A percentile compares a stretch with the other conserved stretches of the same genome.
Conservation (phyloP, 2,113 vertebrate genomes). For the Plectropomus leopardus region DNA sequence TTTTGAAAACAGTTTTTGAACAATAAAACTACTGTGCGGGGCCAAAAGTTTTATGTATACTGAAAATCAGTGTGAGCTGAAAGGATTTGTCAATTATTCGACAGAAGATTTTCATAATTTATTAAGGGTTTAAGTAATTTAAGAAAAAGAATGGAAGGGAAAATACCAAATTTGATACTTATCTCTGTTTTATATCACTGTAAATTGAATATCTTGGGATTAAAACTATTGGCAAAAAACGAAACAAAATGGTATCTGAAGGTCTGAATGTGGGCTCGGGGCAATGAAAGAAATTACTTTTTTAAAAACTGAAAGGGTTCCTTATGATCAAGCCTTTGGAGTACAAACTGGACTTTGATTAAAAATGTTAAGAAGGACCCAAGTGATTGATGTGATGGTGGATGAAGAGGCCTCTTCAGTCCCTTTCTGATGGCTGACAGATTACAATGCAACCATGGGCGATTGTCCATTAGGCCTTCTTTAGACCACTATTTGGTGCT, state of each 20-base stretch:
- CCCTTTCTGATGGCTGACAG: conserved; percentile 30
- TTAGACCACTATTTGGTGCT: conserved; percentile 54
- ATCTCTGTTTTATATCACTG: too few relatives aligned
- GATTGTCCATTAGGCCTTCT: conserved; percentile 58
- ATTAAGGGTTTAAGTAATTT: neutral
- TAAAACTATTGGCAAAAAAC: too few relatives aligned
- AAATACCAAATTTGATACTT: neutral
- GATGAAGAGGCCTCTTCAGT: conserved; percentile 57
- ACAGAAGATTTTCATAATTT: neutral
- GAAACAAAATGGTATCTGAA: too few relatives aligned
- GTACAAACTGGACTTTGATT: neutral
- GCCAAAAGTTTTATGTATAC: neutral
- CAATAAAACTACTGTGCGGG: too few relatives aligned
- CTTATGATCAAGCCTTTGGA: neutral
- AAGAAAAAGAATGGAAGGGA: neutral
- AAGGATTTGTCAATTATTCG: too few relatives aligned
- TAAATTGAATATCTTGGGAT: too few relatives aligned
- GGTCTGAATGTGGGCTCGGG: too few relatives aligned
- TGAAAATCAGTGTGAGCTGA: neutral
- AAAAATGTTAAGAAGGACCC: conserved; percentile 26
- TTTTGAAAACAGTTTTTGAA: neutral
- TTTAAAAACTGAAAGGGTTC: neutral
- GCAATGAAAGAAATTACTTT: neutral
- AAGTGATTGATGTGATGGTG: conserved; percentile 15
- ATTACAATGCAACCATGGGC: conserved; percentile 45